Evolutionary conservation across 1,140 invertebrate species (phyloP), one percentile per base, ranked within the genome.

Genomic region (Drosophila truncata): DNA sequence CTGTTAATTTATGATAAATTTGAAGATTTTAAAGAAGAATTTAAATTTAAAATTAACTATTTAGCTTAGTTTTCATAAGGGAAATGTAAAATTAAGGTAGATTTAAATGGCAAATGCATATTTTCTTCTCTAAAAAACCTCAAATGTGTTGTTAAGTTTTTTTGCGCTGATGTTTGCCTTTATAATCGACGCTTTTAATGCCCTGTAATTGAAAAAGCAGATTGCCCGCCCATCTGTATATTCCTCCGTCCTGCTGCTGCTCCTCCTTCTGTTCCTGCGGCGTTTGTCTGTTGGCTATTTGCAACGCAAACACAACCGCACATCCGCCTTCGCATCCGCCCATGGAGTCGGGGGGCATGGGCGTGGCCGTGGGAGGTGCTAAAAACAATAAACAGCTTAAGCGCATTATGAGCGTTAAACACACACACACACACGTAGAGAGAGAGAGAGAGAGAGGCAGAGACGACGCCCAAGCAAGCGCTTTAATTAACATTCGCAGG

Each of bases 341-440:
- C 35, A 57, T 29, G 37, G 10, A 47, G 11, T 44, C 11, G 27
- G 42, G 27, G 42, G 13, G 23, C 23, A n/a, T 49, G 41, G 50
- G 46, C 67, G 27, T 49, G 46, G 50, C 18, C 18, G n/a, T 25
- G 66, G 66, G 31, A 67, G 42, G 66, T 67, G 71, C 60, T 55
- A 69, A 80, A 82, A 69, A 82, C 69, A 72, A 87, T 87, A 86
- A 86, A 87, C 83, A 86, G 83, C 83, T 86, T 86, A 72, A 86
- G 70, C 64, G 75, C 58, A 78, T 78, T 78, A 78, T 78, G 72
- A 78, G 47, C 64, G 35, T 78, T 77, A 77, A 78, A 31, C 57
- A 77, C 57, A 58, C 50, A 47, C 18, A 55, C 37, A 58, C 31
- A 44, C n/a, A 18, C 35, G 7, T 9, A 27, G n/a, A n/a, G n/a